Evolutionary conservation across 2,797 vertebrate genomes (phyloP), one percentile per base, ranked within the genome.

Genomic region (Lacerta viridis): DNA sequence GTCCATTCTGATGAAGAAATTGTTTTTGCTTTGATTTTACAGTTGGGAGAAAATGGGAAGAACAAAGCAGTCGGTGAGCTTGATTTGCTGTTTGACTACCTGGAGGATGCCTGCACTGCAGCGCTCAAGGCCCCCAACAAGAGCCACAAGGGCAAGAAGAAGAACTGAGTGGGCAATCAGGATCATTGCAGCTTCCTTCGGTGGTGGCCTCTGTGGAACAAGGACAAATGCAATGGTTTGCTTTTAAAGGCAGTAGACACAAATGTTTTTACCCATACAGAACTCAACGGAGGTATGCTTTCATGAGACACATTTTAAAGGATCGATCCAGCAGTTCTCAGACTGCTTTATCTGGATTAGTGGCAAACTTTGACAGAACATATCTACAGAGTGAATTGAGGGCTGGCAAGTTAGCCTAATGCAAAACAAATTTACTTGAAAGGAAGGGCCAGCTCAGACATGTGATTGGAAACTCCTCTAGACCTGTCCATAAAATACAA

Each of bases 21-120:
- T 89, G 66, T 66, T 83, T 1, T 43, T 91, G 88, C 39, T 94
- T 81, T 76, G 94, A 46, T 94, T 92, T 94, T 95, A 85, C 93
- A 98, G 98, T 85, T 97, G 90, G 97, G 96, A 85, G 91, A 95
- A n/a, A 94, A 95, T 27, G 97, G 96, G 74, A 93, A 95, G 84
- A 98, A 94, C 92, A 98, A 98, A 96, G 97, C 95, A 17, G 90
- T 98, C 0, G 97, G 98, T 80, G 98, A 98, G 80, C 88, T 98
- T 64, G 93, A 97, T 92, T 96, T 97, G 88, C 96, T 98, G 20
- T 97, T 97, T 80, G 94, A 95, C 25, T 86, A 75, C 50, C 39
- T 96, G 92, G 91, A 81, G 93, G 81, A 92, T 20, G 87, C 88
- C 68, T 97, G 97, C 10, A 61, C 89, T 71, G 92, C 66, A 93